A percentile compares a stretch with the other conserved stretches of the same genome.
Evolutionary conservation across 2,888 invertebrate genomes (phyloP).

Genomic region (Cyclophora albipunctata): DNA sequence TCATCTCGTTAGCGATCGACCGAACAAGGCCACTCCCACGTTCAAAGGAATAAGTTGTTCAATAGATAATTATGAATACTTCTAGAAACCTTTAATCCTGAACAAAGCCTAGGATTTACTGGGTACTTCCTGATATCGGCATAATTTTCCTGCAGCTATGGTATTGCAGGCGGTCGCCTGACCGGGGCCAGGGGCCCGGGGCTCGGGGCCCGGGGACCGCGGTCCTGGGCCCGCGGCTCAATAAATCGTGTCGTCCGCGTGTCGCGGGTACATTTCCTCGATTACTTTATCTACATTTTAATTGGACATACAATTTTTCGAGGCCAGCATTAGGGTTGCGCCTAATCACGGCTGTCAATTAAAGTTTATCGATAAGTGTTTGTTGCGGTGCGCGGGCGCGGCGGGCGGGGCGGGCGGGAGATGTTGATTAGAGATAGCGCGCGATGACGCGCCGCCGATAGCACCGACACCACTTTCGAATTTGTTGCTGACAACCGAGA

Average conservation of each 20-base stretch:
- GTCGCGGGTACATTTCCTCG: constrained; percentile 2
- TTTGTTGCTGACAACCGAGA: constrained; percentile 25
- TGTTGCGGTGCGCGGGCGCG: constrained; percentile 5
- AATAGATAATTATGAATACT: too few relatives aligned
- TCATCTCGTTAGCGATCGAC: too few relatives aligned
- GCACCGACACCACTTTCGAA: constrained; percentile 18
- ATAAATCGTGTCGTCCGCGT: not conserved
- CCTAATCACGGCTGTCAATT: constrained; percentile 43
- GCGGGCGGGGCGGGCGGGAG: constrained; percentile 19
- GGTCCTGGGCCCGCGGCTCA: not conserved
- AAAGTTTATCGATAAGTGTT: constrained; percentile 29
- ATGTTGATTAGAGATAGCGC: constrained; percentile 59
- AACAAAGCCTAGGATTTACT: too few relatives aligned
- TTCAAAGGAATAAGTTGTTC: too few relatives aligned
- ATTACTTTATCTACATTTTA: constrained; percentile 22
- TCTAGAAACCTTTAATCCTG: too few relatives aligned
- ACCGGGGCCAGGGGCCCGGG: too few relatives aligned
- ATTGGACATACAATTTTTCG: constrained; percentile 22
- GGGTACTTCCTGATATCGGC: too few relatives aligned
- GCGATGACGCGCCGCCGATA: constrained; percentile 12
- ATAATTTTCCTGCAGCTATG: too few relatives aligned
- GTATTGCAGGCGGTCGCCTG: too few relatives aligned
- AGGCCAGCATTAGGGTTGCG: constrained; percentile 21
- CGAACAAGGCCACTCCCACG: too few relatives aligned
- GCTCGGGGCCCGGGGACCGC: too few relatives aligned